A percentile compares a stretch with the other conserved stretches of the same genome.
phyloP scores from a whole-genome alignment of 2,113 vertebrate genomes.

The Podarcis cretensis region DNA sequence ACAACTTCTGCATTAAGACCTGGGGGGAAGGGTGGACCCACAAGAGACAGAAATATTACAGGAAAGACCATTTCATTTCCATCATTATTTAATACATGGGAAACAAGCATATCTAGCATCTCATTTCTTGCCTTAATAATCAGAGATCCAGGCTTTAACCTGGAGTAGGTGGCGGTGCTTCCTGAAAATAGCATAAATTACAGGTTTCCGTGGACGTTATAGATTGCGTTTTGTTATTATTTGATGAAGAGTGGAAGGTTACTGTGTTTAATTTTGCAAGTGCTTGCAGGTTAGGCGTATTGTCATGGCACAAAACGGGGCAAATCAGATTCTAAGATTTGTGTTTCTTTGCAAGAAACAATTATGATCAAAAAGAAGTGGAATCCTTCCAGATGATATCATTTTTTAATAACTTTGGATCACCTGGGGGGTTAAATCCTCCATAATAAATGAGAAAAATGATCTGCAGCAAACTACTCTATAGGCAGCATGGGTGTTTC shows the following conservation, averaged over 20 bases:
- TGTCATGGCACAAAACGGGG: background rate
- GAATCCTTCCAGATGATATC: conserved; percentile 7
- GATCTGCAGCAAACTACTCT: background rate
- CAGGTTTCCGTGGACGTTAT: background rate
- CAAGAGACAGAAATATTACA: background rate
- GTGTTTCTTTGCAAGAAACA: background rate
- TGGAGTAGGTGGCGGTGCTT: background rate
- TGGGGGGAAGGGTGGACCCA: conserved; percentile 56
- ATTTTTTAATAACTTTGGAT: conserved; percentile 6
- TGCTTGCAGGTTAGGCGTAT: background rate
- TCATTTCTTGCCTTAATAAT: background rate
- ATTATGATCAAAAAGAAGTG: background rate
- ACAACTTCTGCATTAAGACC: conserved; percentile 90
- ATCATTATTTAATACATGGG: background rate
- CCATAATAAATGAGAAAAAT: background rate
- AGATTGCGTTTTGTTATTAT: background rate
- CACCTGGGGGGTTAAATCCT: background rate
- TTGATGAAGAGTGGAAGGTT: background rate
- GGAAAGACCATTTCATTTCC: background rate
- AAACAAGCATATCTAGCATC: background rate
- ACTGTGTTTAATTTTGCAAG: background rate
- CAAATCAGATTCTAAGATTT: background rate
- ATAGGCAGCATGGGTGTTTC: background rate
- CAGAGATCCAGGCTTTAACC: background rate
- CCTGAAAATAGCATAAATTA: background rate